Conservation (phyloP, 2,113 vertebrate genomes). For the Oriolus oriolus region DNA sequence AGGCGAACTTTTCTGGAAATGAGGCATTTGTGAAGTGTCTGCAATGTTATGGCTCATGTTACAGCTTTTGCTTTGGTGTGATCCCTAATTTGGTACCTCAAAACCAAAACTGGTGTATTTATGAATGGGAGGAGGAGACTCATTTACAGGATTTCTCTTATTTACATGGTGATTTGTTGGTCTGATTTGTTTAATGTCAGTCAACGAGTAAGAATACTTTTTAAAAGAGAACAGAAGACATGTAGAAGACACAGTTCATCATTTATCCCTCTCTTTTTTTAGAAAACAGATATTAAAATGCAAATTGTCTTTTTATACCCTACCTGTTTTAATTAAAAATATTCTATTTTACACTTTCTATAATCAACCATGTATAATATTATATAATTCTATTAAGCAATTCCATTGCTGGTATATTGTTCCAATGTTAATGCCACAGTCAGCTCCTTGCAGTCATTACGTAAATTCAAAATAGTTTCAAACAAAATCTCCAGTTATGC, state of each 20-base stretch:
- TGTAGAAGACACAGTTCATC: background rate
- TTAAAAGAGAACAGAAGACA: background rate
- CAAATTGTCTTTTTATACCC: background rate
- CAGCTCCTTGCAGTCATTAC: background rate
- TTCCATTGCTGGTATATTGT: background rate
- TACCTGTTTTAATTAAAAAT: background rate
- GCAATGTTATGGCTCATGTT: background rate
- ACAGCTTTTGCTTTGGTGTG: background rate
- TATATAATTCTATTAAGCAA: background rate
- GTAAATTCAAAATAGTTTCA: background rate
- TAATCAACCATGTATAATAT: background rate
- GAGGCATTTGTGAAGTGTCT: background rate
- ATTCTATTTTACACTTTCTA: background rate
- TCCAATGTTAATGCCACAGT: background rate
- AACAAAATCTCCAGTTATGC: background rate
- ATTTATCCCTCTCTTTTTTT: background rate
- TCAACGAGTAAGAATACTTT: background rate
- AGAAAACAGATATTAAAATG: background rate
- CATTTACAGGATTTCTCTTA: background rate
- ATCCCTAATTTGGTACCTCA: no score
- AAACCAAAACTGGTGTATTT: background rate
- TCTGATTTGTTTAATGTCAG: background rate
- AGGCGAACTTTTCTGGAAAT: background rate
- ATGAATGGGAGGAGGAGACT: background rate
- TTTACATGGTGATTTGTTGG: background rate